Evolutionary conservation across 2,113 vertebrate species (phyloP), one percentile per base, ranked within the genome.

Genomic region (Typhlomys cinereus): DNA sequence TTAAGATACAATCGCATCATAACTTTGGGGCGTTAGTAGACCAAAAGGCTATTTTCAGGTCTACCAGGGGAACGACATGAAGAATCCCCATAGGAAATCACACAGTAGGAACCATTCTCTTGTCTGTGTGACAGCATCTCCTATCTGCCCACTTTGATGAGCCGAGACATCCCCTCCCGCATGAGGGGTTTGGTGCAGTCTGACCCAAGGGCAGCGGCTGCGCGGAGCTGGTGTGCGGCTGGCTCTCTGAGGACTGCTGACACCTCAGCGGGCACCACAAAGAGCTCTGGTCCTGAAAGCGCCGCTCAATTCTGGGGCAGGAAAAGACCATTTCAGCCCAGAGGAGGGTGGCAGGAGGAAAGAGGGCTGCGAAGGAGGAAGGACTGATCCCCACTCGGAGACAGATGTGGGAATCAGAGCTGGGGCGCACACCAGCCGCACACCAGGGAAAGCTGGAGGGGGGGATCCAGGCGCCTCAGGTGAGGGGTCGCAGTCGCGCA

Each of bases 181-280:
- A 54, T 3, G 64, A n/a, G 2, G 39, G 41, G 48, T 7, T 5
- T 0, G 0, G n/a, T 39, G 34, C 13, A 76, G 70, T 31, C 36
- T 8, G 7, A 57, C 18, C 5, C 3, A 5, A 29, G 36, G 1
- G 5, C 50, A 5, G 8, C 23, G 39, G 66, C 6, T 0, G 2
- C 0, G 3, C 4, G 66, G 78, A 39, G 39, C 4, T 36, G 15
- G 5, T 4, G 3, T 17, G 5, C n/a, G 18, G 84, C 84, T 29
- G 23, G n/a, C 25, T 62, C n/a, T 8, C 1, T n/a, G 69, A 73
- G n/a, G 50, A 17, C 27, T 34, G 11, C 64, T 27, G 29, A 23
- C 1, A 9, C 10, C 84, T 34, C 23, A 48, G 48, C 7, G 29
- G n/a, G 1, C 10, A 9, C 18, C 4, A 57, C 10, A 11, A 44